Evolutionary conservation across 2,797 vertebrate species (phyloP).

Genomic region (Orestias chungarensis): DNA sequence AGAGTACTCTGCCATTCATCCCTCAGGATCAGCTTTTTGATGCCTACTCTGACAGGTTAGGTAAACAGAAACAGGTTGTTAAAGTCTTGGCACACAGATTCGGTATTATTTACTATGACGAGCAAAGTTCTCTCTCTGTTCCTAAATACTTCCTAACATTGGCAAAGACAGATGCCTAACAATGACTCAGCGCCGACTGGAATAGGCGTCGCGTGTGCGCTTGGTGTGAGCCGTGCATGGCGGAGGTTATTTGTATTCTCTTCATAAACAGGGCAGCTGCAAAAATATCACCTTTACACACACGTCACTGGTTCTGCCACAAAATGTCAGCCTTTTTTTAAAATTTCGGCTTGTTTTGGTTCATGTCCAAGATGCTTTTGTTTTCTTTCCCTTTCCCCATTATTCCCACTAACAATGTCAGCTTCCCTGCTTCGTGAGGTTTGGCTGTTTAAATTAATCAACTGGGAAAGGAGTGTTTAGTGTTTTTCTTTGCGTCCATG

Average conservation of each 20-base stretch:
- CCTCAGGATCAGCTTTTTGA: not conserved
- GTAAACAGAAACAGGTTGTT: slow-evolving; percentile 23
- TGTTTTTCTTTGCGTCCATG: slow-evolving; percentile 28
- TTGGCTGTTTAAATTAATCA: slow-evolving; percentile 57
- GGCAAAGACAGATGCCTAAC: slow-evolving; percentile 16
- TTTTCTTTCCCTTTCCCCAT: slow-evolving; percentile 38
- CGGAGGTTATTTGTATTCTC: slow-evolving; percentile 48
- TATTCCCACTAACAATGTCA: slow-evolving; percentile 48
- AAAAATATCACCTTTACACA: slow-evolving; percentile 44
- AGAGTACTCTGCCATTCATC: not conserved
- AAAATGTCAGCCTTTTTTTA: slow-evolving; percentile 44
- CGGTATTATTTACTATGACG: slow-evolving; percentile 28
- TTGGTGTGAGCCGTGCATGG: not conserved
- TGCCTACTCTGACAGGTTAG: not conserved
- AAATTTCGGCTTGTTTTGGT: slow-evolving; percentile 6
- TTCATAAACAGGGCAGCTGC: slow-evolving; percentile 50
- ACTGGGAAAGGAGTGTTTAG: slow-evolving; percentile 24
- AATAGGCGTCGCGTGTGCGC: not conserved
- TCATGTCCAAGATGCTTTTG: slow-evolving; percentile 23
- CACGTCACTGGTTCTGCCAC: slow-evolving; percentile 54
- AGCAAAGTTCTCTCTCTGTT: slow-evolving; percentile 27
- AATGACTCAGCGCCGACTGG: slow-evolving; percentile 38
- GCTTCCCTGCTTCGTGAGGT: slow-evolving; percentile 21
- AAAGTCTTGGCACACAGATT: slow-evolving; percentile 20
- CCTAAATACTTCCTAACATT: not conserved